Conservation (phyloP, 2,113 vertebrate genomes). For the Nanger granti region DNA sequence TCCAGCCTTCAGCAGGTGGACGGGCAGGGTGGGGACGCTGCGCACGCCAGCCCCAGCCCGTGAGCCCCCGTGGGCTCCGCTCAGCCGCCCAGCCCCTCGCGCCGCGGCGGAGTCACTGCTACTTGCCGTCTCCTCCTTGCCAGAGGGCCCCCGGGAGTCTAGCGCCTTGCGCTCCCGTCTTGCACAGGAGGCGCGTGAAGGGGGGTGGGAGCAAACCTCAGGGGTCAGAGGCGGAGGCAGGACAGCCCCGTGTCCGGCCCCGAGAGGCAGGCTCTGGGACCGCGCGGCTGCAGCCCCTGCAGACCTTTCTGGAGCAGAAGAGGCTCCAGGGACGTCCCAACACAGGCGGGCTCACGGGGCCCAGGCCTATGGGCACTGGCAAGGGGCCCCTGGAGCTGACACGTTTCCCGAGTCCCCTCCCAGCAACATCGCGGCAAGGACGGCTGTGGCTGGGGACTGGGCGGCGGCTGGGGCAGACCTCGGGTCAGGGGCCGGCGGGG, state of each 20-base stretch:
- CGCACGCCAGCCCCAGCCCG: rapidly evolving
- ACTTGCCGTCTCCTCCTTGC: neutral
- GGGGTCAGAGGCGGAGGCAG: neutral
- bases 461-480: rapidly evolving
- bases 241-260: rapidly evolving
- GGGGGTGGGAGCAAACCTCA: neutral
- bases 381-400: rapidly evolving
- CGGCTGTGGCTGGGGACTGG: rapidly evolving
- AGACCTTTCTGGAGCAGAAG: neutral
- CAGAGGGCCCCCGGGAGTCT: rapidly evolving
- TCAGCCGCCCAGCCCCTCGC: neutral
- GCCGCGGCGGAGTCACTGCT: rapidly evolving
- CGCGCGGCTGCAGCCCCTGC: rapidly evolving
- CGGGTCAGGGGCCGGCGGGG: rapidly evolving
- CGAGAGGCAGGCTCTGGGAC: rapidly evolving
- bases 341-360: neutral
- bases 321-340: neutral
- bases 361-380: neutral
- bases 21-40: rapidly evolving
- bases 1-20: neutral
- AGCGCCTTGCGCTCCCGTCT: rapidly evolving
- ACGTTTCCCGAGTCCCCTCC: rapidly evolving
- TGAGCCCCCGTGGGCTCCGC: neutral
- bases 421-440: rapidly evolving
- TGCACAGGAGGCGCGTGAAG: rapidly evolving